Evolutionary conservation across 2,113 vertebrate species (phyloP), one percentile per base, ranked within the genome.

Genomic region (Pelodiscus sinensis): DNA sequence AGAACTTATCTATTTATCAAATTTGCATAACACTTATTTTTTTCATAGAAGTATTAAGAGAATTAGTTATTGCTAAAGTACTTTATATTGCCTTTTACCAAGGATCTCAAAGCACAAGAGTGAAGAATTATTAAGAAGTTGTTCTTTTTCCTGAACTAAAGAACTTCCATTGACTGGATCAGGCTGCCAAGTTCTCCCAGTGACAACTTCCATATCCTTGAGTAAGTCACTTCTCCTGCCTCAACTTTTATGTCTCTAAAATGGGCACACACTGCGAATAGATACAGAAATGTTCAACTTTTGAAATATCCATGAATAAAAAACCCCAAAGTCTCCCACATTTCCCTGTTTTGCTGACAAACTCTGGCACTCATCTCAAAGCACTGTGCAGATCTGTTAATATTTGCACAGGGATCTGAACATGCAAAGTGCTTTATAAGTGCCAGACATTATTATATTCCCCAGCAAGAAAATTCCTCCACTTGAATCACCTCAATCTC

Each of bases 161-260:
- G 24, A 9, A 77, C 13, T 44, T 13, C 22, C 35, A 50, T 13
- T 50, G 22, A 50, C 38, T 77, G 44, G 73, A 50, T 44, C 6
- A 22, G 38, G 73, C 73, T 50, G 16, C 3, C 19, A 19, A 19
- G 11, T 77, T 38, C 68, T 35, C n/a, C 90, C 81, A 80, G 60
- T 75, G 92, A 35, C 1, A 38, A 7, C 22, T 51, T 65, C 50
- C 56, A n/a, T 13, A 57, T 2, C 13, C 57, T 5, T 2, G 56
- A 22, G 50, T 8, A 78, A 19, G 68, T 1, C 0, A 0, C 8
- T 35, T 8, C 21, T 25, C 62, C 15, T 52, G 29, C 9, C 81
- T 81, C 87, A 92, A 54, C 2, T 86, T 57, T 81, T 85, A 55
- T 2, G 54, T 0, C 8, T 44, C 7, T 18, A 50, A n/a, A 82